These are phyloP conservation scores for Eunapius fragilis DNA, from an alignment of 37 sponge, comb jelly and placozoan species.

Conservation along the genomic window DNA sequence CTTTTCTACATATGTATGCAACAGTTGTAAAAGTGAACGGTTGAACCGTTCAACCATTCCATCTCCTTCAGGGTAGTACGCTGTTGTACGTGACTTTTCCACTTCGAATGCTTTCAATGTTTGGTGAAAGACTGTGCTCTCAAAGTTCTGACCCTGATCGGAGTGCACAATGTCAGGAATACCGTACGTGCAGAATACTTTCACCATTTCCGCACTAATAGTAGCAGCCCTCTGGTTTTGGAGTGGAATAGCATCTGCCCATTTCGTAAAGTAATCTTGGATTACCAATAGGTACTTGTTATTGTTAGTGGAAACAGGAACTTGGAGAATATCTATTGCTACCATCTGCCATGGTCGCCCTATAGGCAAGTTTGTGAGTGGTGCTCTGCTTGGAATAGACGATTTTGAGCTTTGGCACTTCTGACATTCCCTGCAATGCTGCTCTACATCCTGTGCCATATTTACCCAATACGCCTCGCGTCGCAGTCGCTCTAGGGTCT, in stretches of 20 bases:
- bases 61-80: slow-evolving; percentile 69
- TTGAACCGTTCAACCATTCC: slow-evolving; percentile 67
- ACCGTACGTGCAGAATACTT: slow-evolving; percentile 17
- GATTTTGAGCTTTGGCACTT: no score
- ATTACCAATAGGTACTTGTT: no score
- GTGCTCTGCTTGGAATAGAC: no score
- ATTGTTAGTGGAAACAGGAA: no score
- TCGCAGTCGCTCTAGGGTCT: no score
- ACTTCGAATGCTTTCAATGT: slow-evolving; percentile 34
- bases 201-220: slow-evolving; percentile 15
- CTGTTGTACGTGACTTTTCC: slow-evolving; percentile 39
- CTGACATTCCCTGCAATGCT: no score
- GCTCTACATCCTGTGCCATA: no score
- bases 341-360: no score
- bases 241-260: slow-evolving; percentile 58
- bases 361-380: no score
- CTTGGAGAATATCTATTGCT: no score
- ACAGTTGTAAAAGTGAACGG: slow-evolving; percentile 50
- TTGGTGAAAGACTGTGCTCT: slow-evolving; percentile 32
- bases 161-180: slow-evolving; percentile 46
- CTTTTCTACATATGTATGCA: slow-evolving; percentile 59
- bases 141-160: slow-evolving; percentile 69
- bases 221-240: slow-evolving; percentile 14
- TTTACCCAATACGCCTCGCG: no score
- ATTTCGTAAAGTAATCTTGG: slow-evolving; percentile 66